Percentiles rank a stretch among this genome's conserved stretches.
Evolutionary conservation across 2,888 invertebrate species (phyloP).

Genomic region (Ashinkailepas kermadecensis): DNA sequence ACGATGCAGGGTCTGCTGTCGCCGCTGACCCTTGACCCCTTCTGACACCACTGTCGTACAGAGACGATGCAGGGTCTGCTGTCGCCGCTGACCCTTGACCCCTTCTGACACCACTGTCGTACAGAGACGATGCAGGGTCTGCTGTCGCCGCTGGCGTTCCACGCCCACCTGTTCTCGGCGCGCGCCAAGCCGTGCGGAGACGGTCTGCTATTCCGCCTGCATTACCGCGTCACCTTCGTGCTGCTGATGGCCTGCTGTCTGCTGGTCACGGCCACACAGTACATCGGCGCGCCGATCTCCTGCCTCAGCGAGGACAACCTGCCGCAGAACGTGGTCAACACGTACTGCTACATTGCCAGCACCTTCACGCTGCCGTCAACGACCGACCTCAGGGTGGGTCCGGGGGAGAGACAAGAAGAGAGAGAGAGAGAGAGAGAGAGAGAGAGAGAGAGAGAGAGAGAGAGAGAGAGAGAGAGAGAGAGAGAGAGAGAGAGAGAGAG

Average conservation of each 20-base stretch:
- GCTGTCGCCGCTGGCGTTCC: constrained; percentile 4
- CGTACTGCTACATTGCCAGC: constrained; percentile 33
- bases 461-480: not conserved
- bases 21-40: too few relatives aligned
- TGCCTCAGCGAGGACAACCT: constrained; percentile 28
- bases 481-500: not conserved
- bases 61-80: too few relatives aligned
- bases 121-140: constrained; percentile 3
- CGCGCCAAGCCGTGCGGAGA: constrained; percentile 29
- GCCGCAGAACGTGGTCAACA: constrained; percentile 33
- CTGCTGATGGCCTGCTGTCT: constrained; percentile 31
- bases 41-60: too few relatives aligned
- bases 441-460: not conserved
- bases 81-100: too few relatives aligned
- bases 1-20: too few relatives aligned
- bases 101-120: not conserved
- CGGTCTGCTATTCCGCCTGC: constrained; percentile 31
- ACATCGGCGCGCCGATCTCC: constrained; percentile 31
- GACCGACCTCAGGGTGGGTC: not conserved
- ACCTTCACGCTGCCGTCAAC: constrained; percentile 30
- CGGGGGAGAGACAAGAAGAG: not conserved
- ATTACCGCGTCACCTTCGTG: constrained; percentile 32
- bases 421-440: not conserved
- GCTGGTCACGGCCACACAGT: constrained; percentile 33
- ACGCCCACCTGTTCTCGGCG: constrained; percentile 3